Evolutionary conservation across 2,113 vertebrate species (phyloP), one percentile per base, ranked within the genome.

Genomic region (Microcebus ravelobensis): DNA sequence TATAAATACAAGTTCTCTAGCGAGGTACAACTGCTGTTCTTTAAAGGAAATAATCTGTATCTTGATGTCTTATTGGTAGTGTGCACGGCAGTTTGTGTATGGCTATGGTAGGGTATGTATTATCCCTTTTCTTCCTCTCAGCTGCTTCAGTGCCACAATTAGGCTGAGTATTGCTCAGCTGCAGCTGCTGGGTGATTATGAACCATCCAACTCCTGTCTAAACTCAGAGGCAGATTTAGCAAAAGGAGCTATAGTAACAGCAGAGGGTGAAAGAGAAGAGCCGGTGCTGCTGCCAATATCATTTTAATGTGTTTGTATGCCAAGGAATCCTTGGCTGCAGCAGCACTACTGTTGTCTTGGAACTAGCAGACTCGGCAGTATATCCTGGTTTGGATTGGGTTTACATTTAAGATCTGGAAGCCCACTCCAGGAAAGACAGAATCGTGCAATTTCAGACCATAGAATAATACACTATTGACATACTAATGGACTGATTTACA

Each of bases 151-250:
- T 55, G 68, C 95, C 97, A 97, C 96, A 97, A 93, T 98, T 97
- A 97, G 98, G 68, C 96, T 87, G 96, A 79, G 89, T 83, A 93
- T 95, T 96, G 95, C 96, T 97, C 97, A 97, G 93, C 94, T 96
- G 97, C 97, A 98, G 97, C 97, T 98, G 97, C 97, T 97, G 91
- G 94, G 89, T 97, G 95, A 96, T 95, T 96, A 95, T 83, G 91
- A 97, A 86, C 90, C 97, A 95, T 85, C 97, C 82, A 97, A 83
- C 96, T 93, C 97, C 95, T 96, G 96, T 96, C 96, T 97, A 93
- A 94, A 95, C 97, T 96, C 93, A 87, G 89, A 97, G 96, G 91
- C 96, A 95, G 91, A 97, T 97, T 97, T 97, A 97, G 96, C 95
- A 94, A 94, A 96, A 97, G 96, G 87, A 96, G 73, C 96, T 97